Percentiles rank a stretch among this genome's conserved stretches.
Evolutionary conservation across 1,140 invertebrate genomes (phyloP).

Genomic region (Drosophila guanche): DNA sequence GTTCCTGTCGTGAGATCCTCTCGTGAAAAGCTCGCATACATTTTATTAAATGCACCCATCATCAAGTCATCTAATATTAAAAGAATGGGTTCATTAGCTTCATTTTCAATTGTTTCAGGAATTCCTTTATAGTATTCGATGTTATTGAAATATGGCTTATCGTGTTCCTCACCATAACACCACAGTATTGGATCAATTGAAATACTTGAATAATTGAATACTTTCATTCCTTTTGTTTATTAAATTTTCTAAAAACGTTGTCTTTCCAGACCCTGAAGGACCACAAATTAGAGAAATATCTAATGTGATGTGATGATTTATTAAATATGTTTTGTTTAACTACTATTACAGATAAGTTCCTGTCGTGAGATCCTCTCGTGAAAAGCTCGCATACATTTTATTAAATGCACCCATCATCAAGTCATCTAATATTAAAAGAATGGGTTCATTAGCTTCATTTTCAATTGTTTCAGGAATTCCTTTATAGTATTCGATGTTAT

Average conservation of each 20-base stretch:
- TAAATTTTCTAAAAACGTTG: neutral
- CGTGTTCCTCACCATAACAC: too few relatives aligned
- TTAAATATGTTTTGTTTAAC: conserved; percentile 2
- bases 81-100: too few relatives aligned
- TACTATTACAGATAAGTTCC: conserved; percentile 7
- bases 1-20: too few relatives aligned
- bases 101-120: too few relatives aligned
- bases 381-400: conserved; percentile 9
- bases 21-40: too few relatives aligned
- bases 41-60: too few relatives aligned
- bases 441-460: neutral
- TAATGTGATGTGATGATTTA: conserved; percentile 4
- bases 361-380: conserved; percentile 4
- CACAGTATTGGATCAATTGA: neutral
- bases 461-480: neutral
- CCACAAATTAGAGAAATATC: neutral
- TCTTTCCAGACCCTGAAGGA: neutral
- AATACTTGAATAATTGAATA: too few relatives aligned
- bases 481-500: neutral
- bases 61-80: too few relatives aligned
- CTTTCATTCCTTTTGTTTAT: neutral
- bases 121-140: too few relatives aligned
- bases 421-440: neutral
- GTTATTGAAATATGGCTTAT: too few relatives aligned
- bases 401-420: neutral